Conservation (phyloP, 2,888 invertebrate species). For the Erebia ligea region DNA sequence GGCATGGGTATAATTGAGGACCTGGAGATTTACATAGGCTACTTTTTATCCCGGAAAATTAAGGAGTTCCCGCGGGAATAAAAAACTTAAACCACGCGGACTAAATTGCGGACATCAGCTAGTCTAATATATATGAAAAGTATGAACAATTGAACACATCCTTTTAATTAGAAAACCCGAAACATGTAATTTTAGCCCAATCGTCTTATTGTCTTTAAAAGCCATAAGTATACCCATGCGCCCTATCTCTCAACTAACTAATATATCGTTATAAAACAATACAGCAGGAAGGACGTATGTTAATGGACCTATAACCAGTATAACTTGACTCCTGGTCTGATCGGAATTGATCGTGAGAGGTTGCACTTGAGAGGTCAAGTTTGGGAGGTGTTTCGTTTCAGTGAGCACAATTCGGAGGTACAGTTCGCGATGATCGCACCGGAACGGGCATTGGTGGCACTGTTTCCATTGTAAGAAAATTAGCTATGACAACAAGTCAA, state of each 20-base stretch:
- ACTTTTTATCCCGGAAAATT: no score
- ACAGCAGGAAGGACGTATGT: constrained; percentile 67
- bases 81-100: no score
- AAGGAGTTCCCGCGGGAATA: no score
- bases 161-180: constrained; percentile 9
- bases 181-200: constrained; percentile 15
- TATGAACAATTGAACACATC: constrained; percentile 10
- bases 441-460: constrained; percentile 62
- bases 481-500: no score
- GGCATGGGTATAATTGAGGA: no score
- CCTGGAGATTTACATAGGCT: no score
- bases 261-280: constrained; percentile 68
- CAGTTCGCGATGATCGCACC: constrained; percentile 72
- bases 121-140: background rate
- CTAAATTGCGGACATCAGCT: no score
- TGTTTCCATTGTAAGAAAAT: constrained; percentile 54
- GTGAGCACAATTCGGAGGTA: constrained; percentile 71
- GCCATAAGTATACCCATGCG: constrained; percentile 48
- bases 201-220: constrained; percentile 45
- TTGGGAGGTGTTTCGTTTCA: constrained; percentile 56
- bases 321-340: constrained; percentile 48
- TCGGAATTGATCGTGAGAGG: constrained; percentile 41
- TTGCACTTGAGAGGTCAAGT: constrained; percentile 40
- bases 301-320: constrained; percentile 52
- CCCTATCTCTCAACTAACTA: constrained; percentile 55